Percentiles rank a stretch among this genome's conserved stretches.
Conservation (phyloP, 1,140 invertebrate genomes). For the Mycetomoellerius zeteki region DNA sequence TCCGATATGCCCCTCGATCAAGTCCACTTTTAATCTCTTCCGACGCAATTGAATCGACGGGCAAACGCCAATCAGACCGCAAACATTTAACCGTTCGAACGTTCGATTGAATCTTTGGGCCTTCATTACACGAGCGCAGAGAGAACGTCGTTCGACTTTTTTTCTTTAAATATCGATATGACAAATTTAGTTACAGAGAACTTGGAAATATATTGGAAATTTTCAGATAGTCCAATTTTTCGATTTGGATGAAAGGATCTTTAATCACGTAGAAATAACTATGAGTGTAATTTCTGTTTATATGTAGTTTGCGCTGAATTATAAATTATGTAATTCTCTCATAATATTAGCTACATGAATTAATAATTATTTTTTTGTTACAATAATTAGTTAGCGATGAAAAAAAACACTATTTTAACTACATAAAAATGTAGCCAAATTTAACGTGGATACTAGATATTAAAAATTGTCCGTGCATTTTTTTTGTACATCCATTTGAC, state of each 20-base stretch:
- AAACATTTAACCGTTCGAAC: slow-evolving; percentile 69
- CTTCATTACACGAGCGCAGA: slow-evolving; percentile 50
- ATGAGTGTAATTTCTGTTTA: slow-evolving; percentile 12
- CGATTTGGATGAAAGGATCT: not conserved
- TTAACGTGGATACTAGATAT: not conserved
- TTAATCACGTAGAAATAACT: not conserved
- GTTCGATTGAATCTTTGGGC: slow-evolving; percentile 63
- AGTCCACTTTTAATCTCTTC: slow-evolving; percentile 72
- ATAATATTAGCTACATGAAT: not conserved
- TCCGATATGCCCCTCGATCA: slow-evolving; percentile 52
- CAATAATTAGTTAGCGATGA: not conserved
- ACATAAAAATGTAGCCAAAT: not conserved
- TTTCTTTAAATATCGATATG: slow-evolving; percentile 33
- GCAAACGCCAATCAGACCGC: slow-evolving; percentile 34
- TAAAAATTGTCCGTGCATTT: not conserved
- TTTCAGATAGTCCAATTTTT: slow-evolving; percentile 2
- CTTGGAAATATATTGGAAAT: slow-evolving; percentile 44
- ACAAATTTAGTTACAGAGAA: slow-evolving; percentile 36
- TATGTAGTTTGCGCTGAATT: not conserved
- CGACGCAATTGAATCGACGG: slow-evolving; percentile 44
- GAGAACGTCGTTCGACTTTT: slow-evolving; percentile 32
- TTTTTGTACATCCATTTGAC: not conserved
- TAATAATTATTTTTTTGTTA: not conserved
- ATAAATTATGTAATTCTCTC: not conserved
- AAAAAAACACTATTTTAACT: not conserved